phyloP scores from a whole-genome alignment of 2,113 vertebrate species.

The Rhagologus leucostigma region DNA sequence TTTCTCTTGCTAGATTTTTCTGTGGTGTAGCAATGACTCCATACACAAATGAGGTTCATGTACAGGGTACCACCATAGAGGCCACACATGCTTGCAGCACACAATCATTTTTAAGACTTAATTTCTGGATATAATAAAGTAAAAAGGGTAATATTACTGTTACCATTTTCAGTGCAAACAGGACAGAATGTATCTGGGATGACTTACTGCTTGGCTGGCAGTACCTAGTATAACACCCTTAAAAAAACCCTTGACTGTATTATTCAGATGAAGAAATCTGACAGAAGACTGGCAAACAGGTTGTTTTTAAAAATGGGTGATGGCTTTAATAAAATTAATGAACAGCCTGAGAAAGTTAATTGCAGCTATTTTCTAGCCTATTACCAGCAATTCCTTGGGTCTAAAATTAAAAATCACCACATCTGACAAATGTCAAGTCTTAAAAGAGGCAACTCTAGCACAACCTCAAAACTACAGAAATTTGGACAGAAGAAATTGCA shows the following conservation, averaged over 20 bases:
- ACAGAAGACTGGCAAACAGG: background rate
- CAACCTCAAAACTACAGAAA: background rate
- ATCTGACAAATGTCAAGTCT: background rate
- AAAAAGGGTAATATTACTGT: background rate
- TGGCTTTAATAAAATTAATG: background rate
- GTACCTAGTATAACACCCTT: background rate
- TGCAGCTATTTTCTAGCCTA: background rate
- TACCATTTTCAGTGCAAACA: background rate
- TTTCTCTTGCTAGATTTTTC: background rate
- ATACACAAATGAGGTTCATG: background rate
- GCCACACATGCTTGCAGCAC: background rate
- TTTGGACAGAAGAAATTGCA: background rate
- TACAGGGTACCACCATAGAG: background rate
- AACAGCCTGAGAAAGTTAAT: background rate
- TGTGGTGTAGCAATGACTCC: background rate
- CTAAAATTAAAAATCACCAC: background rate
- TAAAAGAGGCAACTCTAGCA: background rate
- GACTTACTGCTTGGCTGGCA: rapidly evolving
- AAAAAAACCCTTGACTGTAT: background rate
- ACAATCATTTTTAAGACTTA: background rate
- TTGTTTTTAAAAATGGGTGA: background rate
- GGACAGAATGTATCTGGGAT: background rate
- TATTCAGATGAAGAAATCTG: background rate
- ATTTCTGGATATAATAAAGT: background rate
- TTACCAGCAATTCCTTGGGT: background rate